Conservation (phyloP, 2,888 invertebrate species). For the Sipha maydis region DNA sequence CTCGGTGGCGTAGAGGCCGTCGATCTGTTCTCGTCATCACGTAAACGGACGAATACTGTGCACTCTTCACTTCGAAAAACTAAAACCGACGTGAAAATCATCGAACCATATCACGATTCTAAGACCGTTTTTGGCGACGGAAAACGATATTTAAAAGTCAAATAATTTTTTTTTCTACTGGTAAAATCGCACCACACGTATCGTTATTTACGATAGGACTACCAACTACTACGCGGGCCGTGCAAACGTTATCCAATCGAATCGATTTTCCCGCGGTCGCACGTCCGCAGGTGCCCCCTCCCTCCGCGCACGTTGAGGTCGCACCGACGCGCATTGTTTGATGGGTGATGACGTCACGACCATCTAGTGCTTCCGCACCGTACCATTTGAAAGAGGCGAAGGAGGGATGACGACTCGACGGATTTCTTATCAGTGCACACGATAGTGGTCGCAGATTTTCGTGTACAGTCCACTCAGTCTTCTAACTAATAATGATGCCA, state of each 20-base stretch:
- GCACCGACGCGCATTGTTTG: not conserved
- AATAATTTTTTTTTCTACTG: no score
- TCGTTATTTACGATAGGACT: no score
- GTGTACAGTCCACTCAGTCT: no score
- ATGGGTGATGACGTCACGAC: not conserved
- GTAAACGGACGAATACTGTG: not conserved
- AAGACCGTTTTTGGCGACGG: no score
- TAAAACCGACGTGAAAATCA: no score
- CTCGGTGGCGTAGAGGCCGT: not conserved
- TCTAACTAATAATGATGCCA: no score
- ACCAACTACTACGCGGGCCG: not conserved
- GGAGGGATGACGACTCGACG: not conserved
- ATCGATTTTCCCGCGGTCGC: constrained; percentile 2
- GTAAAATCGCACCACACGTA: no score
- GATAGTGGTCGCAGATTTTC: no score
- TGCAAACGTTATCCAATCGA: not conserved
- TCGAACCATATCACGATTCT: no score
- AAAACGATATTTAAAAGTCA: no score
- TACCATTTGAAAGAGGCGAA: not conserved
- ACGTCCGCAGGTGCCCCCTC: not conserved
- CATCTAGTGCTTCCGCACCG: not conserved
- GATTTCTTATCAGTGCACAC: not conserved
- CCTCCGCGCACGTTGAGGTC: not conserved
- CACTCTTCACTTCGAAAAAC: no score
- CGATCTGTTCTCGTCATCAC: not conserved